Conservation (phyloP, 2,888 invertebrate species). For the Acrocera orbiculus region DNA sequence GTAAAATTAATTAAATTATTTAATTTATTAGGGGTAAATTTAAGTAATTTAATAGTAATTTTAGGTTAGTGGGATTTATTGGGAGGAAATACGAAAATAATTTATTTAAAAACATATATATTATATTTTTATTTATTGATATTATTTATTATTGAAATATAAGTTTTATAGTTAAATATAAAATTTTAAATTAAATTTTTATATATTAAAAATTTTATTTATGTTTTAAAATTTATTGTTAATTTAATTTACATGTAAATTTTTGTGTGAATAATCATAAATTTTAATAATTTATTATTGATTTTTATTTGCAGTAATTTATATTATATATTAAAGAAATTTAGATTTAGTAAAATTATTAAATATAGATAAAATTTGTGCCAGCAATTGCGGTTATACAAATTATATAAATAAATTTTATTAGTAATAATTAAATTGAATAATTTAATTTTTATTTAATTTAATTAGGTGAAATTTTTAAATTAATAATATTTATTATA, state of each 20-base stretch:
- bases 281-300: constrained; percentile 31
- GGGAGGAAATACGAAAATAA: too few species aligned
- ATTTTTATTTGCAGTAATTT: constrained; percentile 32
- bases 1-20: too few species aligned
- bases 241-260: constrained; percentile 40
- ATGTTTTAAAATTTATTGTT: constrained; percentile 33
- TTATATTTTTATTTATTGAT: too few species aligned
- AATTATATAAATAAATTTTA: too few species aligned
- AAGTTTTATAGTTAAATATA: too few species aligned
- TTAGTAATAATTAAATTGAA: constrained; percentile 31
- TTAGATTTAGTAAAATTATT: constrained; percentile 40
- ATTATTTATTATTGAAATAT: too few species aligned
- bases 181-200: constrained; percentile 25
- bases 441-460: constrained; percentile 21
- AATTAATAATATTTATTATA: constrained; percentile 28
- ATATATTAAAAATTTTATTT: constrained; percentile 34
- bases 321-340: constrained; percentile 40
- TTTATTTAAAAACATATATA: too few species aligned
- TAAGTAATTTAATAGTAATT: too few species aligned
- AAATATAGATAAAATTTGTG: too few species aligned
- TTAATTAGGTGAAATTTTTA: constrained; percentile 42
- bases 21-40: too few species aligned
- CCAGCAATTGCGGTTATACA: too few species aligned
- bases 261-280: constrained; percentile 30
- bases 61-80: too few species aligned